Evolutionary conservation across 2,888 invertebrate genomes (phyloP).

Genomic region (Machimus rusticus): DNA sequence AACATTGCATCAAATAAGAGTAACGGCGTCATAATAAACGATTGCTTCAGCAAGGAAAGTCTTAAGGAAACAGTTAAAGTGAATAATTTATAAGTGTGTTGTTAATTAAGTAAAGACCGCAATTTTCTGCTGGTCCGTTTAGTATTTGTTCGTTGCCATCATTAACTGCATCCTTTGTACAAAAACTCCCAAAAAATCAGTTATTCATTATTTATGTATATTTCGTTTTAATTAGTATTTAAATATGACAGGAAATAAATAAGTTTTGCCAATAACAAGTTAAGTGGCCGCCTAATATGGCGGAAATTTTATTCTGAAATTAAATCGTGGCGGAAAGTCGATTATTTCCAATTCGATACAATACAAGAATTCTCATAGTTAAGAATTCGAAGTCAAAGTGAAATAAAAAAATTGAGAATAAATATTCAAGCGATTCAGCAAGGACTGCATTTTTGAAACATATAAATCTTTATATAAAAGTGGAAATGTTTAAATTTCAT

Average conservation of each 20-base stretch:
- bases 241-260: conserved; percentile 20
- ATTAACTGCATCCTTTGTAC: not conserved
- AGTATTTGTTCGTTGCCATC: not conserved
- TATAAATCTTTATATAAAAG: conserved; percentile 28
- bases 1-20: conserved; percentile 22
- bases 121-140: conserved; percentile 8
- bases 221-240: not conserved
- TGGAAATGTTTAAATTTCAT: conserved; percentile 26
- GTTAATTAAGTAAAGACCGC: not conserved
- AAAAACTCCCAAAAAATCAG: not conserved
- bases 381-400: not conserved
- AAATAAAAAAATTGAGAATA: not conserved
- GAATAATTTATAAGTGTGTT: conserved; percentile 45
- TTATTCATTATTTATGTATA: not conserved
- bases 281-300: not conserved
- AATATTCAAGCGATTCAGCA: not conserved
- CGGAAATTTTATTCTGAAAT: not conserved
- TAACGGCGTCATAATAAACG: conserved; percentile 43
- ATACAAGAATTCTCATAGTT: not conserved
- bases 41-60: conserved; percentile 45
- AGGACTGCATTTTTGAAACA: not conserved
- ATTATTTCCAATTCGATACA: not conserved
- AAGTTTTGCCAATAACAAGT: conserved; percentile 3
- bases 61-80: conserved; percentile 41
- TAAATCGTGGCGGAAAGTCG: not conserved